Conservation (phyloP, 2,888 invertebrate species). For the Ceriagrion tenellum region DNA sequence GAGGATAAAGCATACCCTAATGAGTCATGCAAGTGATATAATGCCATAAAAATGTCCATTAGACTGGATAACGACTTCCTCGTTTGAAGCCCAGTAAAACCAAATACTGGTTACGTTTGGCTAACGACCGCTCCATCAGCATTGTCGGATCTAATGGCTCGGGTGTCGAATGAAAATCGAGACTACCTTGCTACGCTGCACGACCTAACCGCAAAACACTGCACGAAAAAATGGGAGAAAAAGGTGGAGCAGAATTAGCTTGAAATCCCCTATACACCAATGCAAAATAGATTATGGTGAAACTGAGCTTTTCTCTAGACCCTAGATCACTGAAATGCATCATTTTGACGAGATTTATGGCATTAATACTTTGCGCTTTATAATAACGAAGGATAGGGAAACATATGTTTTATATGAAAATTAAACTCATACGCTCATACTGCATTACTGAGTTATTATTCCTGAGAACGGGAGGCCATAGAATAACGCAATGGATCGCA, state of each 20-base stretch:
- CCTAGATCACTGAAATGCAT: too few relatives aligned
- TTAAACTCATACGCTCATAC: too few relatives aligned
- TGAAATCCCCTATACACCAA: too few relatives aligned
- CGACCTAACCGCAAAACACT: background rate
- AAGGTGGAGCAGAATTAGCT: background rate
- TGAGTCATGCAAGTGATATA: conserved; percentile 29
- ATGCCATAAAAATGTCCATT: conserved; percentile 29
- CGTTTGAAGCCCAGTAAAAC: background rate
- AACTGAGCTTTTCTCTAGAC: too few relatives aligned
- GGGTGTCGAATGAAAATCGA: background rate
- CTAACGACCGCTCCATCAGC: conserved; percentile 33
- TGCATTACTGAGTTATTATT: too few relatives aligned
- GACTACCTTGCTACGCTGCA: background rate
- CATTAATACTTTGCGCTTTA: too few relatives aligned
- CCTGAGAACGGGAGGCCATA: too few relatives aligned
- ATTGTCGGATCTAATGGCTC: background rate
- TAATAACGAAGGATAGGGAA: too few relatives aligned
- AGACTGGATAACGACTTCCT: conserved; percentile 32
- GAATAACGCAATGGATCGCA: too few relatives aligned
- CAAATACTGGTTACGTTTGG: background rate
- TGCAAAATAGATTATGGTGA: too few relatives aligned
- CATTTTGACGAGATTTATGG: too few relatives aligned
- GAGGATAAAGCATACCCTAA: background rate
- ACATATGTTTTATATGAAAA: too few relatives aligned
- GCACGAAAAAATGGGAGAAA: background rate